Evolutionary conservation across 2,113 vertebrate species (phyloP), one percentile per base, ranked within the genome.

Genomic region (Capreolus pygargus): DNA sequence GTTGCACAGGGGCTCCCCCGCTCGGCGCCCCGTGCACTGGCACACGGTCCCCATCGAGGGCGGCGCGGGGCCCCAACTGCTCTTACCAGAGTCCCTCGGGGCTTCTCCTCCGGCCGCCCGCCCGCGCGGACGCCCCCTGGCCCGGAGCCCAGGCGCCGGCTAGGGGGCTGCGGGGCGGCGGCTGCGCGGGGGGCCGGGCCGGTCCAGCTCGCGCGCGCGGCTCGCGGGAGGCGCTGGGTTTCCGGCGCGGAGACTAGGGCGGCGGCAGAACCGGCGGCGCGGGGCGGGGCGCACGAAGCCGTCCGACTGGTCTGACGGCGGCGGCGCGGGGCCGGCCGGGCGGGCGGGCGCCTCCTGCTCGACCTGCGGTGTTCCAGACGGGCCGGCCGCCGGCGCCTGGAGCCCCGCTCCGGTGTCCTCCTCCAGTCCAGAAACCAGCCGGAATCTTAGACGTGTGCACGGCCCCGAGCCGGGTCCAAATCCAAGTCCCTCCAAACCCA

Each of bases 91-190:
- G 47, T 96, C 89, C 97, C 90, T 54, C 96, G 58, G 83, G 92
- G 83, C 82, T 97, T 81, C 86, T 50, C 89, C 84, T 97, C 96
- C 97, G 94, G 99, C 98, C 98, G 96, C 98, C 98, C 93, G 98
- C 98, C 64, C 6, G 88, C 97, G 98, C 98, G 97, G 98, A 95
- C 96, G 98, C 98, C 98, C 98, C 98, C 96, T 98, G 96, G 88
- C 98, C 98, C 97, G 95, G 97, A 97, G 98, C 98, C 98, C 98
- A 97, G 97, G 98, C 95, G 95, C 98, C 28, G 86, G 98, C 99
- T 98, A 97, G 98, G 98, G 92, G 86, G 79, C 94, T 82, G 57
- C 57, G 25, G 86, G 87, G 84, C 52, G 58, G 67, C 17, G 25
- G 39, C 92, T 17, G 54, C 43, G 89, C 67, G 6, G 86, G 70